These are phyloP conservation scores for Rhinogobius similis DNA, from an alignment of 2,113 vertebrate species.

Conservation along the genomic window DNA sequence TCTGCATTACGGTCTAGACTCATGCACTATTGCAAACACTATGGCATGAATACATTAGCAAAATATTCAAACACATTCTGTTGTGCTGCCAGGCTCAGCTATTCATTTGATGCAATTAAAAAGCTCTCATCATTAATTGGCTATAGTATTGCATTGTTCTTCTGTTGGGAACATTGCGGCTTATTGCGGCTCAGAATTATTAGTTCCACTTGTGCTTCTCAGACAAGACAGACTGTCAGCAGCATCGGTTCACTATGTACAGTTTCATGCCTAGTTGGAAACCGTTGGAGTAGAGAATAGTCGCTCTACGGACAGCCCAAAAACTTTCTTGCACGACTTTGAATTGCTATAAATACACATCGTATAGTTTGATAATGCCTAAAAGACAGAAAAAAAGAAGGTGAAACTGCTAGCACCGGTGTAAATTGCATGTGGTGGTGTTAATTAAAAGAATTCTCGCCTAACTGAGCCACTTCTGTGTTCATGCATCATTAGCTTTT, in stretches of 20 bases:
- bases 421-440: background rate
- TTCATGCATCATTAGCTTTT: background rate
- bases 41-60: background rate
- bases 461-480: background rate
- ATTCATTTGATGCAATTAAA: background rate
- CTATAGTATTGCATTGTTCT: background rate
- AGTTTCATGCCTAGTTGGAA: slow-evolving; percentile 15
- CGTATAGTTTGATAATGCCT: background rate
- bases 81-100: background rate
- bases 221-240: slow-evolving; percentile 16
- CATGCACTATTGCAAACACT: background rate
- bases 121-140: background rate
- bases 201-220: slow-evolving; percentile 16
- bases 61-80: background rate
- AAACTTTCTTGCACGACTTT: background rate
- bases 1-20: background rate
- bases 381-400: background rate
- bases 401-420: background rate
- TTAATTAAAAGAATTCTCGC: slow-evolving; percentile 27
- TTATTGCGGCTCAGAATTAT: slow-evolving; percentile 17
- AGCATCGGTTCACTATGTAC: slow-evolving; percentile 15
- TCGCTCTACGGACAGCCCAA: background rate
- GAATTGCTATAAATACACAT: background rate
- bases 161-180: background rate
- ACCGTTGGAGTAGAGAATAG: background rate